These are phyloP conservation scores for Charaxes varanes DNA, from an alignment of 1,140 invertebrate genomes.

Conservation along the genomic window DNA sequence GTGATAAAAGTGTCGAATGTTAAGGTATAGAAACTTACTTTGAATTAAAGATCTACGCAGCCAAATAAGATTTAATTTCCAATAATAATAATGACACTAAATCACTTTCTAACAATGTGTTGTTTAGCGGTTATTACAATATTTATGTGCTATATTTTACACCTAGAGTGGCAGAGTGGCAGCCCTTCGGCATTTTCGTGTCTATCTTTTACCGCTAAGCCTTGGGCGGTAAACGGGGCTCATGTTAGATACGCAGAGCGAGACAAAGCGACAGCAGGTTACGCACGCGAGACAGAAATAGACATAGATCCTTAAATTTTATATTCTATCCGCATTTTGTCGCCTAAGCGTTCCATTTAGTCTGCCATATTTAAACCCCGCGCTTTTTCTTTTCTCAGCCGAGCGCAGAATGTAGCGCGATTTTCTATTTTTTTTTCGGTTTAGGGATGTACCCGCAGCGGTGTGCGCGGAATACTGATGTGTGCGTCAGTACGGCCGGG, in stretches of 20 bases:
- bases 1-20: too few relatives aligned
- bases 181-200: constrained; percentile 53
- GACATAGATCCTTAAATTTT: constrained; percentile 60
- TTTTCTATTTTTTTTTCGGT: constrained; percentile 62
- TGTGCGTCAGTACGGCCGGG: constrained; percentile 62
- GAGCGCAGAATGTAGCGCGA: constrained; percentile 54
- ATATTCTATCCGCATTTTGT: constrained; percentile 73
- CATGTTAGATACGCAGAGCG: constrained; percentile 55
- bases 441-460: constrained; percentile 42
- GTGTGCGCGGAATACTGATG: constrained; percentile 67
- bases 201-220: constrained; percentile 72
- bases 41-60: constrained; percentile 4
- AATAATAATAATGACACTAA: constrained; percentile 41
- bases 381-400: constrained; percentile 59
- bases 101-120: constrained; percentile 41
- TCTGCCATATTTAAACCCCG: constrained; percentile 71
- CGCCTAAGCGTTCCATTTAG: constrained; percentile 73
- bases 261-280: constrained; percentile 30
- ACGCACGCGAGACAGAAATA: constrained; percentile 37
- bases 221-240: constrained; percentile 62
- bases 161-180: constrained; percentile 33
- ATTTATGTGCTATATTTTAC: constrained; percentile 46
- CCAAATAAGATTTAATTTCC: constrained; percentile 27
- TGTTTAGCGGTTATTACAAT: constrained; percentile 37
- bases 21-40: too few relatives aligned